These are phyloP conservation scores for Himantopus leucocephalus DNA, from an alignment of 2,113 vertebrate genomes.

Conservation along the genomic window DNA sequence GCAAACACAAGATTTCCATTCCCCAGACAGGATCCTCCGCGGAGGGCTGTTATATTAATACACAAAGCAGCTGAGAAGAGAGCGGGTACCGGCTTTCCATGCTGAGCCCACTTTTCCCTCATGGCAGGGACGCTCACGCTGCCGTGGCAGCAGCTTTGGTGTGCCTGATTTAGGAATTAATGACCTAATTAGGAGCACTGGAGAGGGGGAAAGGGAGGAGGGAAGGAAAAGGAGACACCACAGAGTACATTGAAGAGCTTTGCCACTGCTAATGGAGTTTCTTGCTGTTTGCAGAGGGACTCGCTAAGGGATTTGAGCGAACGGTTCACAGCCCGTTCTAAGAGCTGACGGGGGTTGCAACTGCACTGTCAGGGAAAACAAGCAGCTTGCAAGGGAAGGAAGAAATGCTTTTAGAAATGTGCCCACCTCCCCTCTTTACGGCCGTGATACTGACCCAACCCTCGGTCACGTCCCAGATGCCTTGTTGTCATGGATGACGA, in stretches of 20 bases:
- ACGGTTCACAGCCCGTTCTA: fast-evolving
- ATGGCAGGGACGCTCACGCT: neutral
- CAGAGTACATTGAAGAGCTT: neutral
- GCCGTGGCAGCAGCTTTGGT: neutral
- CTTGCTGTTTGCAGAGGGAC: neutral
- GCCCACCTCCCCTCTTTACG: neutral
- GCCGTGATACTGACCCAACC: neutral
- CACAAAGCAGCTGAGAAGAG: neutral
- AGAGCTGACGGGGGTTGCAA: neutral
- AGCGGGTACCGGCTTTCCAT: neutral
- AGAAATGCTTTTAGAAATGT: neutral
- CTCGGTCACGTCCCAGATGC: neutral
- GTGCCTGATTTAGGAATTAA: conserved; percentile 41
- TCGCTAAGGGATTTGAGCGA: neutral
- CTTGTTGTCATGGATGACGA: neutral
- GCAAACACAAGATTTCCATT: neutral
- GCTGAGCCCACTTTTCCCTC: neutral
- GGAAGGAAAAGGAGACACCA: neutral
- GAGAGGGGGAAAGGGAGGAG: neutral
- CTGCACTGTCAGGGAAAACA: neutral
- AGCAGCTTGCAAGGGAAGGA: neutral
- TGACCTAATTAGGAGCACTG: neutral
- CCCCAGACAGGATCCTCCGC: neutral
- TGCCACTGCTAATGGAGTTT: neutral
- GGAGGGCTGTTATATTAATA: neutral